Evolutionary conservation across 2,797 vertebrate genomes (phyloP).

Genomic region (Macrochelys suwanniensis): DNA sequence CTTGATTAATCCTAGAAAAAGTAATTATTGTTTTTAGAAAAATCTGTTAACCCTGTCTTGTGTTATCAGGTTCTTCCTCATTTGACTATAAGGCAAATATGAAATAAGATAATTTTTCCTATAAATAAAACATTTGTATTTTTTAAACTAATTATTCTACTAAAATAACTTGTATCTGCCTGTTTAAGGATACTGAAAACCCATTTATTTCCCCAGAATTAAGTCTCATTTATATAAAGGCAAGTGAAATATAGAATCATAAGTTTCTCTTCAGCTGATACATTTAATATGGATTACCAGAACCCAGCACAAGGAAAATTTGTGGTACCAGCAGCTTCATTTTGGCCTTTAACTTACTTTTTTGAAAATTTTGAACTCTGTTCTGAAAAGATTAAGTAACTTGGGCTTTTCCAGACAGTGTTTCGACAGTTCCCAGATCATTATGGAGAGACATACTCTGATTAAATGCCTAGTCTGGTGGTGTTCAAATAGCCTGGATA

Average conservation of each 20-base stretch:
- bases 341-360: constrained; percentile 4
- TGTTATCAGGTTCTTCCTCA: not conserved
- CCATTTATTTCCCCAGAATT: not conserved
- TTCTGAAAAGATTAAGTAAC: constrained; percentile 56
- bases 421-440: constrained; percentile 62
- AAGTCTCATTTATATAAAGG: not conserved
- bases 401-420: constrained; percentile 42
- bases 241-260: constrained; percentile 1
- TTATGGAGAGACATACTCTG: constrained; percentile 54
- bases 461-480: constrained; percentile 51
- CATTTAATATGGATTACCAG: not conserved
- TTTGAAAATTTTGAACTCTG: not conserved
- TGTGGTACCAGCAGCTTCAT: not conserved
- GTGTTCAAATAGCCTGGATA: constrained; percentile 43
- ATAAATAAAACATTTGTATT: not conserved
- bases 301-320: constrained; percentile 10
- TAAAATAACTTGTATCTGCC: not conserved
- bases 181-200: not conserved
- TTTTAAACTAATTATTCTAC: not conserved
- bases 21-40: not conserved
- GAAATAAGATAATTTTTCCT: not conserved
- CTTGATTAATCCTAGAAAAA: not conserved
- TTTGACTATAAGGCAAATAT: not conserved
- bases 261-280: constrained; percentile 19
- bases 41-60: not conserved